A percentile compares a stretch with the other conserved stretches of the same genome.
Evolutionary conservation across 2,797 vertebrate genomes (phyloP).

Genomic region (Ispidina lecontei): DNA sequence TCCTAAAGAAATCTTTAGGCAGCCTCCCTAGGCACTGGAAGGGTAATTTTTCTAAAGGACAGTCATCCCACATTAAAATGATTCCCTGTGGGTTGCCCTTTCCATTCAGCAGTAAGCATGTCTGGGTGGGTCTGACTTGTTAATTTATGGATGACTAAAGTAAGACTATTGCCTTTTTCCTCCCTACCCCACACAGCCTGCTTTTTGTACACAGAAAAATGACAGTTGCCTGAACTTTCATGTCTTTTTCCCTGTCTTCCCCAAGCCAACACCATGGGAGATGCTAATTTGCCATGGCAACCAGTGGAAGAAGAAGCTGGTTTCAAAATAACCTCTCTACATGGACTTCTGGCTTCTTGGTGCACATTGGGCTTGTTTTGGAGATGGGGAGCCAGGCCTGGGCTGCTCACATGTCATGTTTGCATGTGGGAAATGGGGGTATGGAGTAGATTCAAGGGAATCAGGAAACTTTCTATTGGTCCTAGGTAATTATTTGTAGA

Average conservation of each 20-base stretch:
- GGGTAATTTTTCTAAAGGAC: not conserved
- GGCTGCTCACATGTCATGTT: not conserved
- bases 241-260: not conserved
- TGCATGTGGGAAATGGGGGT: not conserved
- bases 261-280: not conserved
- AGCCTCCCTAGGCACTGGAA: not conserved
- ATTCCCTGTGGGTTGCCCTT: not conserved
- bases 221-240: not conserved
- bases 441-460: not conserved
- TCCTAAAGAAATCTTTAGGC: not conserved
- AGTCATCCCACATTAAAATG: not conserved
- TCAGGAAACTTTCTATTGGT: not conserved
- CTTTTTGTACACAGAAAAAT: not conserved
- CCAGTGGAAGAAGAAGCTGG: not conserved
- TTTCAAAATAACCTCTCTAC: not conserved
- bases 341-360: not conserved
- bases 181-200: fast-evolving
- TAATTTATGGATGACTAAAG: not conserved
- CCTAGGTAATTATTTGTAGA: not conserved
- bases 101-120: not conserved
- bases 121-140: not conserved
- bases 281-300: conserved; percentile 42
- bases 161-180: not conserved
- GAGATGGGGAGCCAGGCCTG: not conserved
- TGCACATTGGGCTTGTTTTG: not conserved